A percentile compares a stretch with the other conserved stretches of the same genome.
Evolutionary conservation across 2,113 vertebrate genomes (phyloP).

Genomic region (Benitochromis conjunctus): DNA sequence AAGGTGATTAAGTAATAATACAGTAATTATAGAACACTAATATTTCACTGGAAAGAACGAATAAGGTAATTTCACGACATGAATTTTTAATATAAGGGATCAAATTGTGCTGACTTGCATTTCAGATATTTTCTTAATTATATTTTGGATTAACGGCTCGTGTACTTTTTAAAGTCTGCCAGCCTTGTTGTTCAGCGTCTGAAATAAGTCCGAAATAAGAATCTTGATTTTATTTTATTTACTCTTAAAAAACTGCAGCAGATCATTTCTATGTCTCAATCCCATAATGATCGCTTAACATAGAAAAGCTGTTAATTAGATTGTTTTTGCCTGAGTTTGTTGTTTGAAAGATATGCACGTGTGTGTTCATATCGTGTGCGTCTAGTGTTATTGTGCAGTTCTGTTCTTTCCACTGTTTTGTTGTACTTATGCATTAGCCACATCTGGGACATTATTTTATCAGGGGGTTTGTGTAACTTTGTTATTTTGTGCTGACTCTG

Average conservation of each 20-base stretch:
- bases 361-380: neutral
- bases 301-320: neutral
- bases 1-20: neutral
- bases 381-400: neutral
- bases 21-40: neutral
- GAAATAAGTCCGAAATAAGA: neutral
- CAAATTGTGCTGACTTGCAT: neutral
- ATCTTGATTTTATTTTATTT: neutral
- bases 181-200: neutral
- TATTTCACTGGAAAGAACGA: neutral
- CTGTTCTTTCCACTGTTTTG: neutral
- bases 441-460: conserved; percentile 55
- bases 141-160: neutral
- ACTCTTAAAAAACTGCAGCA: neutral
- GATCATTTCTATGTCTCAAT: neutral
- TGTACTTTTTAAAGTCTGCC: neutral
- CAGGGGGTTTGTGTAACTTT: conserved; percentile 39
- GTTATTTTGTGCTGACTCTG: conserved; percentile 59
- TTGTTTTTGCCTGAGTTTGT: neutral
- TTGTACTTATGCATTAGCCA: conserved; percentile 8
- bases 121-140: neutral
- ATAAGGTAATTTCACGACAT: neutral
- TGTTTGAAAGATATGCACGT: neutral
- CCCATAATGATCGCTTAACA: neutral
- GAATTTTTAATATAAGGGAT: neutral